phyloP scores from a whole-genome alignment of 1,140 invertebrate genomes.

The Drosophila simulans region DNA sequence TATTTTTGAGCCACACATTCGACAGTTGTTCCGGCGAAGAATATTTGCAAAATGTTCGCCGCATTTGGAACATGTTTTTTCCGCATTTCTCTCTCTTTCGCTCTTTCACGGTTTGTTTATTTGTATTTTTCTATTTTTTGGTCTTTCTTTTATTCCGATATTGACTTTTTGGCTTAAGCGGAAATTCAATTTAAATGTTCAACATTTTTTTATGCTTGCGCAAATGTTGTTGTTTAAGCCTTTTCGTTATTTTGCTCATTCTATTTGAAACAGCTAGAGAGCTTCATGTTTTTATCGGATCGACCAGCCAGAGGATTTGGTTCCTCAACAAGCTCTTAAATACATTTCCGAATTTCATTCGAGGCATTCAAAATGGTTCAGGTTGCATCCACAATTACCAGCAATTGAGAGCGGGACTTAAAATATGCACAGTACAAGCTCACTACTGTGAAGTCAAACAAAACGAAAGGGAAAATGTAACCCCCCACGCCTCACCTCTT shows the following conservation, averaged over 20 bases:
- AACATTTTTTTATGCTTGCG: neutral
- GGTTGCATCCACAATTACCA: conserved; percentile 1
- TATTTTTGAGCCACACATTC: conserved; percentile 19
- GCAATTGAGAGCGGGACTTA: conserved; percentile 8
- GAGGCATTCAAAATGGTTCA: neutral
- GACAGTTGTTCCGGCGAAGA: conserved; percentile 21
- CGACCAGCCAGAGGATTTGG: neutral
- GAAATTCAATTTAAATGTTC: conserved; percentile 65
- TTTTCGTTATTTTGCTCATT: conserved; percentile 11
- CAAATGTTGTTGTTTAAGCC: conserved; percentile 13
- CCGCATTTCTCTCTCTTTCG: conserved; percentile 5
- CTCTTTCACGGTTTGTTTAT: neutral
- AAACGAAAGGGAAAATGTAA: neutral
- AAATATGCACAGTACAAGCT: conserved; percentile 17
- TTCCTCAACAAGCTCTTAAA: neutral
- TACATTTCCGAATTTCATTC: conserved; percentile 1
- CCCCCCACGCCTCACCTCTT: no score
- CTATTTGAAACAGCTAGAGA: neutral
- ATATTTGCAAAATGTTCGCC: conserved; percentile 37
- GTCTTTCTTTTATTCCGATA: conserved; percentile 12
- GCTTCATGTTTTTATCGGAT: neutral
- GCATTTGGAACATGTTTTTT: conserved; percentile 41
- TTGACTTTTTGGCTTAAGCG: conserved; percentile 59
- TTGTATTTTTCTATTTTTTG: conserved; percentile 1
- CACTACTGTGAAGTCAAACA: neutral